Evolutionary conservation across 2,797 vertebrate genomes (phyloP), one percentile per base, ranked within the genome.

Genomic region (Enteromius argenteus): DNA sequence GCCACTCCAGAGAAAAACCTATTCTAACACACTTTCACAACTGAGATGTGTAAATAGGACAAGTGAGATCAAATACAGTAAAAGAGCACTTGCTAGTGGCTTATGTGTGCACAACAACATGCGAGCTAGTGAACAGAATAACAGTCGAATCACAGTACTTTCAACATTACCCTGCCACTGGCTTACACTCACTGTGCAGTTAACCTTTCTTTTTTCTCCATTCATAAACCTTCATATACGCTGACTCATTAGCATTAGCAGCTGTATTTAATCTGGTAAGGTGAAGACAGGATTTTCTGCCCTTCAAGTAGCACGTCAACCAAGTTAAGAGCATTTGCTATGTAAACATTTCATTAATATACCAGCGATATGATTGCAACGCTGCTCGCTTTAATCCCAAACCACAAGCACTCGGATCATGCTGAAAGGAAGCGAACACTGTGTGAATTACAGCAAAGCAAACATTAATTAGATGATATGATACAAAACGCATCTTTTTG

Each of bases 81-180:
- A 94, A 97, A 96, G 96, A 97, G 96, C 97, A 96, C 96, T 96
- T 96, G 94, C 96, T 97, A 97, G 97, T 92, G 97, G 97, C 85
- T 92, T 60, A 88, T 90, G 81, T 84, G 90, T 91, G 92, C 95
- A 97, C 92, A 94, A 91, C 96, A 95, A 87, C 84, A 71, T 79
- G 84, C 14, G 81, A 19, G 19, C 3, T 19, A 53, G 56, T 69
- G 46, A 42, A 62, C 10, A 49, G 68, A 13, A 19, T 39, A 62
- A 62, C 9, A 58, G 37, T 44, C 3, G 1, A 42, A 8, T 42
- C 80, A 32, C 68, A 23, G 30, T n/a, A 39, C 53, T 44, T 72
- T 46, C 53, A 9, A 73, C 37, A 73, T 64, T 5, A 62, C 27
- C 42, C 19, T 27, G 4, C 21, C n/a, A 19, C 42, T 44, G 46